Conservation (phyloP, 1,140 invertebrate genomes). For the Drosophila elegans region DNA sequence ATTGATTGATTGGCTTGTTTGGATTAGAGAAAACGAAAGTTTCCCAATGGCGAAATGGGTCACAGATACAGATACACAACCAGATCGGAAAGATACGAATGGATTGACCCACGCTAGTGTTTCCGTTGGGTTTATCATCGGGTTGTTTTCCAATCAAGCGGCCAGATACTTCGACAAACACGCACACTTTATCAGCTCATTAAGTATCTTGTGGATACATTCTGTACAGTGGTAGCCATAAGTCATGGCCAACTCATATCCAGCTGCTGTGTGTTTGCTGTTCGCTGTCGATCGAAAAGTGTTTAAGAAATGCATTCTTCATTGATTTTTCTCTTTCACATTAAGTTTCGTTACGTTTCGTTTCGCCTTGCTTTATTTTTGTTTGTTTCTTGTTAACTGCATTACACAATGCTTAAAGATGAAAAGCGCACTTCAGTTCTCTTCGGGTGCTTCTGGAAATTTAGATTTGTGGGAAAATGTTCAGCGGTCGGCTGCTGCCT, state of each 20-base stretch:
- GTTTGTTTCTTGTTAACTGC: conserved; percentile 81
- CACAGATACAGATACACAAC: conserved; percentile 41
- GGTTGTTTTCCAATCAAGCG: conserved; percentile 56
- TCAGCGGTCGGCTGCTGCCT: conserved; percentile 8
- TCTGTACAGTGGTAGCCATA: conserved; percentile 28
- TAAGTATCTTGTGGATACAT: conserved; percentile 58
- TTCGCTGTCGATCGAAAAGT: conserved; percentile 45
- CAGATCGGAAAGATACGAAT: conserved; percentile 44
- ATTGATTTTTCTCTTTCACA: conserved; percentile 53
- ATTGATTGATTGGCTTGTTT: conserved; percentile 79
- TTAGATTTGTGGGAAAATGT: conserved; percentile 78
- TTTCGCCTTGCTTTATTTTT: conserved; percentile 28
- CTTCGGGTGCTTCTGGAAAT: conserved; percentile 60
- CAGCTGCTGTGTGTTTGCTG: conserved; percentile 42
- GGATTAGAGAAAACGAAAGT: conserved; percentile 77
- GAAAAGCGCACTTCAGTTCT: conserved; percentile 41
- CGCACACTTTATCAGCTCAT: conserved; percentile 73
- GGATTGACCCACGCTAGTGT: conserved; percentile 43
- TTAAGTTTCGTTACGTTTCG: conserved; percentile 15
- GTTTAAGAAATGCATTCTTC: conserved; percentile 75
- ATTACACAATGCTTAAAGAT: conserved; percentile 66
- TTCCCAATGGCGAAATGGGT: conserved; percentile 60
- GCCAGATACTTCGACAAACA: conserved; percentile 40
- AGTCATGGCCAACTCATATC: conserved; percentile 48
- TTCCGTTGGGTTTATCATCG: conserved; percentile 37